These are phyloP conservation scores for Gila orcuttii DNA, from an alignment of 2,113 vertebrate genomes.

Conservation along the genomic window DNA sequence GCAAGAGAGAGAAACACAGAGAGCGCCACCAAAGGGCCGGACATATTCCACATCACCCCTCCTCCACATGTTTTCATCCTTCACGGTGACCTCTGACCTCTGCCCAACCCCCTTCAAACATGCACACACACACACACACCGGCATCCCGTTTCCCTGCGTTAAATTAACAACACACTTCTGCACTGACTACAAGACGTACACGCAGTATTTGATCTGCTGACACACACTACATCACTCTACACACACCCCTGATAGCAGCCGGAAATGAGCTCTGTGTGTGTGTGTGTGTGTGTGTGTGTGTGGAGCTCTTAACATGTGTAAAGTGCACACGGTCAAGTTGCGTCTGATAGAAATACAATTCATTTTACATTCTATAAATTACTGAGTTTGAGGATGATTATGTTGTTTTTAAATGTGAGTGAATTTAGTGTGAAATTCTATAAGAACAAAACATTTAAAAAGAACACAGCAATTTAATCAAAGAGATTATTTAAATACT, in stretches of 20 bases:
- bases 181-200: conserved; percentile 15
- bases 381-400: not conserved
- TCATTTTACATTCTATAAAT: conserved; percentile 2
- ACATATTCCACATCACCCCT: conserved; percentile 61
- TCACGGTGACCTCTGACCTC: conserved; percentile 70
- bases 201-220: conserved; percentile 45
- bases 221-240: conserved; percentile 54
- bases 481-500: not conserved
- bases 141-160: conserved; percentile 22
- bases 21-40: conserved; percentile 1
- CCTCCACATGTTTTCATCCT: conserved; percentile 73
- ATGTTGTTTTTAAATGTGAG: not conserved
- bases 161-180: conserved; percentile 45
- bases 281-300: not conserved
- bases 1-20: conserved; percentile 39
- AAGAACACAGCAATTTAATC: not conserved
- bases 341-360: not conserved
- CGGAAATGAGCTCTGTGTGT: conserved; percentile 49
- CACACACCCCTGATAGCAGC: conserved; percentile 43
- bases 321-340: conserved; percentile 19
- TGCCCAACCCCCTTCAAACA: conserved; percentile 66
- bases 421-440: not conserved
- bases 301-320: conserved; percentile 30
- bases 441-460: not conserved
- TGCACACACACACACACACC: conserved; percentile 23